Evolutionary conservation across 2,797 vertebrate genomes (phyloP).

Genomic region (Rhynchonycteris naso): DNA sequence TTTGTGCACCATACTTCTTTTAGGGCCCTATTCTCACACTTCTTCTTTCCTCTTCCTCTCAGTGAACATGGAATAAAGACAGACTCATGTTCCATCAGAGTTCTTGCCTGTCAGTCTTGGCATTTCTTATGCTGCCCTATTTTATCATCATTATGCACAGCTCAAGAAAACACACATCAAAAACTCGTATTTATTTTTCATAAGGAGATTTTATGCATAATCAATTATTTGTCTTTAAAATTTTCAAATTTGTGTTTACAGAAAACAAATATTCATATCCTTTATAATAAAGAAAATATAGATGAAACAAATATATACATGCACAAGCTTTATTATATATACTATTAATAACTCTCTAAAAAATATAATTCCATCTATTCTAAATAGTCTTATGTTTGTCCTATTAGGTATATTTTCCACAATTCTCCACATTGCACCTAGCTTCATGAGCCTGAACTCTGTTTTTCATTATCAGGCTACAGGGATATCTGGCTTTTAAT

Average conservation of each 20-base stretch:
- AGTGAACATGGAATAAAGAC: not conserved
- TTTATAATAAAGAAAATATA: not conserved
- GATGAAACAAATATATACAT: not conserved
- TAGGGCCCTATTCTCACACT: not conserved
- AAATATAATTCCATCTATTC: not conserved
- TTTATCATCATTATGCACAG: not conserved
- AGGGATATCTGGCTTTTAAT: not conserved
- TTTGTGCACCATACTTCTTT: not conserved
- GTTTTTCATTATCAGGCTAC: not conserved
- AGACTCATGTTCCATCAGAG: not conserved
- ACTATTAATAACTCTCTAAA: not conserved
- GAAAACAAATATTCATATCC: not conserved
- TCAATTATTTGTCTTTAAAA: not conserved
- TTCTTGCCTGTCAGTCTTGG: slow-evolving; percentile 9
- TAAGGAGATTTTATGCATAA: not conserved
- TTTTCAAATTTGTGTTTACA: slow-evolving; percentile 6
- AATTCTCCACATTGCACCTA: not conserved
- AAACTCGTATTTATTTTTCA: slow-evolving; percentile 25
- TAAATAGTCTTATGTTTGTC: not conserved
- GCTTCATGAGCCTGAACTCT: not conserved
- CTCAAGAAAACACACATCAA: not conserved
- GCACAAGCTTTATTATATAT: not conserved
- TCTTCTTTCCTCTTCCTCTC: not conserved
- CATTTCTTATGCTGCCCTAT: not conserved
- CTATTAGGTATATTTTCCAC: not conserved